Percentiles rank a stretch among this genome's conserved stretches.
Evolutionary conservation across 2,113 vertebrate genomes (phyloP).

Genomic region (Rhipidura dahli): DNA sequence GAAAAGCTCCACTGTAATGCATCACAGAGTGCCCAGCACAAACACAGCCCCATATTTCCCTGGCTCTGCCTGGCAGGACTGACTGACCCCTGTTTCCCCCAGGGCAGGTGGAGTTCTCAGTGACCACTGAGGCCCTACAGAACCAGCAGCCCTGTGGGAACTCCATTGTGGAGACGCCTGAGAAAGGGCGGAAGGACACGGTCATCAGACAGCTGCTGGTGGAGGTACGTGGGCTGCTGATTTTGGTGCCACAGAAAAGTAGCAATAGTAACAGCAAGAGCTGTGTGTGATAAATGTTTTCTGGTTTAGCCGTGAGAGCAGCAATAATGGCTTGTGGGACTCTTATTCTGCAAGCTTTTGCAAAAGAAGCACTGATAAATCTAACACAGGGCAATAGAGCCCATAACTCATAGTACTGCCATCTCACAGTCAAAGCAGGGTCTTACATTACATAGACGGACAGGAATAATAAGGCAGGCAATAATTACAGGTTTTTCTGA

Average conservation of each 20-base stretch:
- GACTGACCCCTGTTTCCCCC: not conserved
- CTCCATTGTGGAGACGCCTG: conserved; percentile 59
- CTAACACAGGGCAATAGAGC: not conserved
- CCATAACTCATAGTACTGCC: not conserved
- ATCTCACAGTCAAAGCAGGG: not conserved
- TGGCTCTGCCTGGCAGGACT: not conserved
- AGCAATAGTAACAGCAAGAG: not conserved
- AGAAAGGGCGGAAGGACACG: conserved; percentile 73
- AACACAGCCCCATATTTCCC: not conserved
- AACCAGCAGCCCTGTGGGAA: conserved; percentile 25
- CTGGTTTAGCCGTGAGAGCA: not conserved
- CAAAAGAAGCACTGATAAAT: not conserved
- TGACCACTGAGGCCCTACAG: conserved; percentile 48
- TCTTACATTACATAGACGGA: not conserved
- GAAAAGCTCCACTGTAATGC: not conserved
- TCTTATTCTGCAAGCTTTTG: not conserved
- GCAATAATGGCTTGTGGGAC: not conserved
- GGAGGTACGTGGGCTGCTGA: conserved; percentile 64
- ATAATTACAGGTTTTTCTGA: not conserved
- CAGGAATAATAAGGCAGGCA: not conserved
- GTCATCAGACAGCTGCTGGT: conserved; percentile 78
- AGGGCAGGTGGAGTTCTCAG: conserved; percentile 52
- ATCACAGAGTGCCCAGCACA: not conserved
- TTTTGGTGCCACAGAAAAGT: not conserved
- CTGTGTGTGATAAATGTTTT: not conserved